phyloP scores from a whole-genome alignment of 2,888 invertebrate species.

The Caenorhabditis plicata region DNA sequence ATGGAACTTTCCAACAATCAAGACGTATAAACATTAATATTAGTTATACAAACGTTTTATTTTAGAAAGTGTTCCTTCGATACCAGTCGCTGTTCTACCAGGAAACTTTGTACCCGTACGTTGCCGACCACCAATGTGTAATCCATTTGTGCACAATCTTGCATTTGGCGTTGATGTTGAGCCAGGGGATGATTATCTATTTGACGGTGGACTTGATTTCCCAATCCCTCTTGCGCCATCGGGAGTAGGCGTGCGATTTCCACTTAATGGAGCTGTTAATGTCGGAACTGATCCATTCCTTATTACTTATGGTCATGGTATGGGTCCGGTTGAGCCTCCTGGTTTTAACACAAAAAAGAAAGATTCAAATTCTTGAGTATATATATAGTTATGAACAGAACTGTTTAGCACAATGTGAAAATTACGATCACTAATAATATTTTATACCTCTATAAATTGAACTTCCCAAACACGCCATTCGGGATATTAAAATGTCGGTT shows the following conservation, averaged over 20 bases:
- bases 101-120: slow-evolving; percentile 56
- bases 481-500: too few species aligned
- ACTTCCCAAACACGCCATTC: too few species aligned
- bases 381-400: too few species aligned
- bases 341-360: too few species aligned
- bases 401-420: too few species aligned
- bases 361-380: background rate
- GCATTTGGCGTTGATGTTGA: slow-evolving; percentile 58
- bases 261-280: slow-evolving; percentile 54
- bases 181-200: slow-evolving; percentile 54
- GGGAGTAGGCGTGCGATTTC: slow-evolving; percentile 58
- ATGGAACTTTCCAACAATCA: slow-evolving; percentile 53
- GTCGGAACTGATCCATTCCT: slow-evolving; percentile 58
- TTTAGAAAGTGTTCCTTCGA: slow-evolving; percentile 50
- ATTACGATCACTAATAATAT: too few species aligned
- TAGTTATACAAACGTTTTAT: background rate
- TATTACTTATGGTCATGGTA: slow-evolving; percentile 57
- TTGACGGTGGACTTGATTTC: slow-evolving; percentile 57
- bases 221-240: slow-evolving; percentile 53
- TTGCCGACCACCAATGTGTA: slow-evolving; percentile 60
- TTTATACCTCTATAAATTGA: too few species aligned
- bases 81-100: slow-evolving; percentile 57
- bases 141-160: slow-evolving; percentile 58
- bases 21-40: slow-evolving; percentile 27
- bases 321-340: slow-evolving; percentile 53